Evolutionary conservation across 2,888 invertebrate species (phyloP), one percentile per base, ranked within the genome.

Genomic region (Lasioglossum villosulum): DNA sequence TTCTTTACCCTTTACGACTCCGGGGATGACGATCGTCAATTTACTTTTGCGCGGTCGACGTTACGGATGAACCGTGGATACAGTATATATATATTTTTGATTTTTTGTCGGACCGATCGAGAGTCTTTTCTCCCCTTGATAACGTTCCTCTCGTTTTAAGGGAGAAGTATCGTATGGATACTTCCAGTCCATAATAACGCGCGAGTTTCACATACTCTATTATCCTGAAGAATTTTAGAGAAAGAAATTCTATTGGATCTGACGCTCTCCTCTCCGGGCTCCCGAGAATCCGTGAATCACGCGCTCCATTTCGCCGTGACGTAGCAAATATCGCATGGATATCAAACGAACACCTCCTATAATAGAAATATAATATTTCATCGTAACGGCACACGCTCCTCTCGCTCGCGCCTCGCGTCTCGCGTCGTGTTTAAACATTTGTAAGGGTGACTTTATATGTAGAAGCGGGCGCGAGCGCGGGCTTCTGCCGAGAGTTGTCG

Each of bases 391-490:
- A 66, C 81, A 78, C 66, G 48, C 74, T 71, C 76, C 68, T 37
- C 23, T 1, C n/a, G n/a, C 12, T 45, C 45, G 37, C 37, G 4
- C 5, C 37, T 37, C 37, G 37, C 37, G 4, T 37, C 37, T 37
- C 37, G 80, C 34, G 48, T 19, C 80, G 82, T 83, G 82, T 88
- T 86, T 86, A 82, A 90, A 88, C 89, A 88, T 91, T 88, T 90
- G 91, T 87, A 91, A 90, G 72, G 86, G 52, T 80, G 80, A 84
- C 88, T 90, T 89, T 85, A 86, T 78, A 81, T n/a, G n/a, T 84
- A 63, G 72, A 63, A 59, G 56, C 39, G 19, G 14, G 63, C 19
- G 23, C 82, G 14, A 23, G 66, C 19, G 12, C 80, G 77, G 76
- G 63, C 73, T 88, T 84, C 83, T 86, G 80, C 78, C 84, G 80